phyloP scores from a whole-genome alignment of 2,888 invertebrate species.

The Ectemnius cavifrons region DNA sequence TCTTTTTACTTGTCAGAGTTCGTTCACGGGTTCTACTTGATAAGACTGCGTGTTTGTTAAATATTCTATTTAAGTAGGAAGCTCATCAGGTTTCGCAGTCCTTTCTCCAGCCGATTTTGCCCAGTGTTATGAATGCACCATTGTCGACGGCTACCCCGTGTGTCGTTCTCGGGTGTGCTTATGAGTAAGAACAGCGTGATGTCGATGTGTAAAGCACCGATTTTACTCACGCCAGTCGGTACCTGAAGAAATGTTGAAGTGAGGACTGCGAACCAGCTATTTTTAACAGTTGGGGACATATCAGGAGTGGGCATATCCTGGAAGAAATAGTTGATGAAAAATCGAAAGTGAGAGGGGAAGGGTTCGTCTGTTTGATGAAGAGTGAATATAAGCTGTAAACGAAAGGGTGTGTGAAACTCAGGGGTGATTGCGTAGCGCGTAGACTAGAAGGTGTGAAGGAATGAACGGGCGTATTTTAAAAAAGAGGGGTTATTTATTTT shows the following conservation, averaged over 20 bases:
- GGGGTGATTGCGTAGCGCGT: constrained; percentile 8
- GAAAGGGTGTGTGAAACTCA: constrained; percentile 19
- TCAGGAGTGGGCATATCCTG: constrained; percentile 73
- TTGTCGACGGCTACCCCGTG: constrained; percentile 29
- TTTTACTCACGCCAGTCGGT: constrained; percentile 63
- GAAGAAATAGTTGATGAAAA: constrained; percentile 46
- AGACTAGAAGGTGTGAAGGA: not conserved
- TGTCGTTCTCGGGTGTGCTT: constrained; percentile 19
- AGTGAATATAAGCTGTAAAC: not conserved
- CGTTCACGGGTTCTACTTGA: constrained; percentile 68
- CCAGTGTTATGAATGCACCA: constrained; percentile 47
- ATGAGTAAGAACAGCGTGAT: constrained; percentile 29
- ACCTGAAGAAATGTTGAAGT: constrained; percentile 69
- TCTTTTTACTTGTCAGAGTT: constrained; percentile 63
- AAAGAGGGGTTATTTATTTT: constrained; percentile 70
- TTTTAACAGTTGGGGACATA: constrained; percentile 68
- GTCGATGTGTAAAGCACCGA: not conserved
- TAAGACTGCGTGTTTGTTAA: constrained; percentile 76
- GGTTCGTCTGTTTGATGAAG: not conserved
- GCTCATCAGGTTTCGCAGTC: constrained; percentile 64
- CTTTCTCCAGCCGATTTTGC: constrained; percentile 55
- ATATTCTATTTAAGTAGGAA: constrained; percentile 66
- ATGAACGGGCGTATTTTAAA: constrained; percentile 54
- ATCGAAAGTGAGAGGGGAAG: constrained; percentile 6
- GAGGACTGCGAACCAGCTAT: constrained; percentile 64